Evolutionary conservation across 2,113 vertebrate species (phyloP).

Genomic region (Asarcornis scutulata): DNA sequence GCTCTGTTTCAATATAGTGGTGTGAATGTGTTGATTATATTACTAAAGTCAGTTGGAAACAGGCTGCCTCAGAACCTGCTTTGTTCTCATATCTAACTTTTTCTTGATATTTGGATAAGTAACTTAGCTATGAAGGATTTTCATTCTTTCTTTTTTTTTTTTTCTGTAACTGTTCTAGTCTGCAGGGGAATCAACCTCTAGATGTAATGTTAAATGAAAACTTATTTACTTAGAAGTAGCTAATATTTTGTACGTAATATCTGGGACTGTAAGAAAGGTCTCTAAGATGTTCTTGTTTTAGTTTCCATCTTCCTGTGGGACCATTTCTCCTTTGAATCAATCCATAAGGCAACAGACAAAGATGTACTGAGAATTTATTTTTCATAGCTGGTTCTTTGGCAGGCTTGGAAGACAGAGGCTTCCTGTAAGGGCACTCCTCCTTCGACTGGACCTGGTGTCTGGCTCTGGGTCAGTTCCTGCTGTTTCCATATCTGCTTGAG

Average conservation of each 20-base stretch:
- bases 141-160: background rate
- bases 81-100: background rate
- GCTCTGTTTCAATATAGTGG: background rate
- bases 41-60: background rate
- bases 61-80: background rate
- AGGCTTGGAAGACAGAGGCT: background rate
- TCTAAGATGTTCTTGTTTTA: background rate
- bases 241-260: background rate
- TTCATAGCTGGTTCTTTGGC: background rate
- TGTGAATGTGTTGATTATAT: background rate
- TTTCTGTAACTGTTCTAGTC: background rate
- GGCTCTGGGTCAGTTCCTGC: background rate
- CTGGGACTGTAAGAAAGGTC: background rate
- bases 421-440: background rate
- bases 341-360: background rate
- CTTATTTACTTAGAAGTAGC: background rate
- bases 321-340: background rate
- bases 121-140: background rate
- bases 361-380: background rate
- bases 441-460: background rate
- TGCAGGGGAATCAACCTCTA: background rate
- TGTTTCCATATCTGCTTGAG: too few species aligned
- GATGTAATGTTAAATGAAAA: background rate
- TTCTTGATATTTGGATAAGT: background rate
- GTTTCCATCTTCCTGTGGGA: background rate